Evolutionary conservation across 1,140 invertebrate genomes (phyloP).

Genomic region (Eumeta japonica): DNA sequence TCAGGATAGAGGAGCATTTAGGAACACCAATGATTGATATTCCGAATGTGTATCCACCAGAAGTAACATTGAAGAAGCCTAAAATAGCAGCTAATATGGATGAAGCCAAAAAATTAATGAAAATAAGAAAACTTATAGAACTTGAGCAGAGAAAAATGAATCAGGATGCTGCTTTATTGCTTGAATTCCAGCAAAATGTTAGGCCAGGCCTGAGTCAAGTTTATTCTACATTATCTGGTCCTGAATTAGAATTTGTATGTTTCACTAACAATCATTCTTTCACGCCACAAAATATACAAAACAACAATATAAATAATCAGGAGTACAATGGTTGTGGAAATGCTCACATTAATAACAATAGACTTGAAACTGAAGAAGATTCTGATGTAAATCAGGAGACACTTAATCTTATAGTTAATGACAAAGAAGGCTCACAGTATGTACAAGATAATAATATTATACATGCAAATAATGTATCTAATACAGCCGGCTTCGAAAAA

Average conservation of each 20-base stretch:
- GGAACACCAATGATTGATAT: conserved; percentile 27
- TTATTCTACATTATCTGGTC: conserved; percentile 47
- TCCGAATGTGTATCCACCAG: conserved; percentile 28
- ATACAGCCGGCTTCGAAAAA: conserved; percentile 6
- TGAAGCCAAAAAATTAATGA: conserved; percentile 63
- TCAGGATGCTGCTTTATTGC: conserved; percentile 47
- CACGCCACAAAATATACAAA: too few species aligned
- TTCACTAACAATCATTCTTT: too few species aligned
- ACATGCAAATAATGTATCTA: too few species aligned
- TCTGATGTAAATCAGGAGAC: too few species aligned
- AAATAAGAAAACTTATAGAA: conserved; percentile 63
- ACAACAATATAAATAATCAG: too few species aligned
- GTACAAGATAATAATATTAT: too few species aligned
- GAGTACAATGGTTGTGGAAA: too few species aligned
- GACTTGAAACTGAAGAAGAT: too few species aligned
- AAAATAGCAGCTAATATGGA: conserved; percentile 63
- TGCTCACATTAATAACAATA: too few species aligned
- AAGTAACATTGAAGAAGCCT: conserved; percentile 56
- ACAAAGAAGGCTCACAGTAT: too few species aligned
- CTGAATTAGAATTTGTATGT: conserved; percentile 51
- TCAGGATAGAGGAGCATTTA: conserved; percentile 40
- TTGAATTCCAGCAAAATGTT: conserved; percentile 52
- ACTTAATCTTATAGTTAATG: too few species aligned
- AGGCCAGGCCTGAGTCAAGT: conserved; percentile 48
- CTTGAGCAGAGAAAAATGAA: conserved; percentile 58